Percentiles rank a stretch among this genome's conserved stretches.
These are phyloP conservation scores for Auanema sp. DNA, from an alignment of 2,888 invertebrate genomes.

Conservation along the genomic window DNA sequence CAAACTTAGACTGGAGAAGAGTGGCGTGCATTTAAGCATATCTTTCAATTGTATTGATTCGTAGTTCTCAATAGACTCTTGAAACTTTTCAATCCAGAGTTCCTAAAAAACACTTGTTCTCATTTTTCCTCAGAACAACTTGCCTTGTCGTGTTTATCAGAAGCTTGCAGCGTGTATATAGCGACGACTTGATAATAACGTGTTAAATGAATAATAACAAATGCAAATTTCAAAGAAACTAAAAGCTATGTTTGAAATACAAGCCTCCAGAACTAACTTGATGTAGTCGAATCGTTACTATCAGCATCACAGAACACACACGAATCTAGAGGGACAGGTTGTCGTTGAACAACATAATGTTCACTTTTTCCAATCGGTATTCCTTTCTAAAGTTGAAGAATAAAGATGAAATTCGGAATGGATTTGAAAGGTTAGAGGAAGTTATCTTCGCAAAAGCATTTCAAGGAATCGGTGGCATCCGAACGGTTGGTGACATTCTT, in stretches of 20 bases:
- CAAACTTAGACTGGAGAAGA: conserved; percentile 57
- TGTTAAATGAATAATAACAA: conserved; percentile 68
- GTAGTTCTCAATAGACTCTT: conserved; percentile 66
- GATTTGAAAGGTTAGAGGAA: too few species aligned
- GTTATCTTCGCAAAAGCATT: background rate
- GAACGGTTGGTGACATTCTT: background rate
- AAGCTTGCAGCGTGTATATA: conserved; percentile 68
- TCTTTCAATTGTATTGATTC: conserved; percentile 65
- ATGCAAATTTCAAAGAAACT: conserved; percentile 65
- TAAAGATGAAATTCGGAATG: too few species aligned
- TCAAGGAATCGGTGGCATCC: background rate
- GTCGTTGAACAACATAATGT: conserved; percentile 66
- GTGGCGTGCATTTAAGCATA: conserved; percentile 61
- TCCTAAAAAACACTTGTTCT: conserved; percentile 45
- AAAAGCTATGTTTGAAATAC: conserved; percentile 18
- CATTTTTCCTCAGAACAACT: conserved; percentile 5
- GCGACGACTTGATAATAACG: conserved; percentile 69
- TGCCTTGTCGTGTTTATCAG: conserved; percentile 67
- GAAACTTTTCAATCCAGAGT: conserved; percentile 64
- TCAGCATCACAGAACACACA: conserved; percentile 68
- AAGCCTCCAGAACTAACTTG: conserved; percentile 23
- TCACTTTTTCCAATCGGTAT: conserved; percentile 55
- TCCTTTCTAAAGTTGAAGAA: conserved; percentile 35
- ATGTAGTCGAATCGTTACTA: conserved; percentile 56
- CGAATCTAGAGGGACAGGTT: conserved; percentile 68